These are phyloP conservation scores for Bombylius discolor DNA, from an alignment of 2,888 invertebrate genomes.

Conservation along the genomic window DNA sequence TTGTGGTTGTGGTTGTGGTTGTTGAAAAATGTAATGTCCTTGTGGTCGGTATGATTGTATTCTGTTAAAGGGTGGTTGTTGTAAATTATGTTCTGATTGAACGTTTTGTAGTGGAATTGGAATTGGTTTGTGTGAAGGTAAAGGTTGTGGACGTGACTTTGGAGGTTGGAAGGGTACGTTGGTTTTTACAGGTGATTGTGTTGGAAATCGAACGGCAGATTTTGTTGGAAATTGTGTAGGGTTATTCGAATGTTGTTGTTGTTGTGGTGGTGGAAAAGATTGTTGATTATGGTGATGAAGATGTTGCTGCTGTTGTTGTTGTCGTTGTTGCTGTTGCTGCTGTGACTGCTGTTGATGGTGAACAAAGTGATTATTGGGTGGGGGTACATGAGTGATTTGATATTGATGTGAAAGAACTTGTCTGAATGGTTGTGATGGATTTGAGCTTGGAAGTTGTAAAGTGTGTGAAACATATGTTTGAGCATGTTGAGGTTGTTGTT, in stretches of 20 bases:
- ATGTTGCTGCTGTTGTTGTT: neutral
- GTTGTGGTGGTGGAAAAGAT: constrained; percentile 2
- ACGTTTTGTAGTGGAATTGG: constrained; percentile 32
- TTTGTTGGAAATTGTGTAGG: neutral
- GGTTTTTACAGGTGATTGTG: constrained; percentile 1
- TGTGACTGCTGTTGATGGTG: constrained; percentile 3
- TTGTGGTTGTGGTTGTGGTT: constrained; percentile 11
- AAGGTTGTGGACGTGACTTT: constrained; percentile 32
- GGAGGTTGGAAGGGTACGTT: constrained; percentile 18
- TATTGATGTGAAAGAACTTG: constrained; percentile 17
- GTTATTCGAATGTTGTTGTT: neutral
- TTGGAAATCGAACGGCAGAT: neutral
- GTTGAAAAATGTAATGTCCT: neutral
- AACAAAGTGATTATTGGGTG: constrained; percentile 16
- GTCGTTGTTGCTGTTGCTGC: constrained; percentile 7
- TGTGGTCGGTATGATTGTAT: constrained; percentile 21
- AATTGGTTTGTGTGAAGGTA: constrained; percentile 37
- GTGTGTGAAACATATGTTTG: constrained; percentile 11
- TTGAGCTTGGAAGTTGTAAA: constrained; percentile 8
- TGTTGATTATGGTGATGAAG: constrained; percentile 1
- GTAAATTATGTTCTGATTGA: constrained; percentile 19
- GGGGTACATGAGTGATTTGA: constrained; percentile 22
- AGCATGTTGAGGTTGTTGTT: constrained; percentile 4
- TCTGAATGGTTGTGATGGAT: constrained; percentile 14
- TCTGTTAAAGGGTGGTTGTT: constrained; percentile 36